phyloP scores from a whole-genome alignment of 1,140 invertebrate species.

The Drosophila pectinifera region DNA sequence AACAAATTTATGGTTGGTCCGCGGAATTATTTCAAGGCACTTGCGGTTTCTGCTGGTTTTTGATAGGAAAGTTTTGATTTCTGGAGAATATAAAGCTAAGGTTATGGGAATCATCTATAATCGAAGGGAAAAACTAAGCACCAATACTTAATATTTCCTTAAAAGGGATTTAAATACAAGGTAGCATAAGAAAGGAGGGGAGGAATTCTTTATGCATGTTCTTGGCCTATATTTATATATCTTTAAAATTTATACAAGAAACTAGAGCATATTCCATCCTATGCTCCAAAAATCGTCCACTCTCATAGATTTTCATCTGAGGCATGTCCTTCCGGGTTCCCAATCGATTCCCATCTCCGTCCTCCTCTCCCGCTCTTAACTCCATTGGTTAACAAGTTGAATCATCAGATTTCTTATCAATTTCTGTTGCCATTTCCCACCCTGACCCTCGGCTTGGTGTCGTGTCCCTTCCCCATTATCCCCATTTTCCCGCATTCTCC shows the following conservation, averaged over 20 bases:
- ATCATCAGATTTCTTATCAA: constrained; percentile 54
- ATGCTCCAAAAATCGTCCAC: constrained; percentile 3
- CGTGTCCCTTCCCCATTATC: constrained; percentile 34
- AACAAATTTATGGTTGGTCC: constrained; percentile 23
- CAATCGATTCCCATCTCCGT: constrained; percentile 26
- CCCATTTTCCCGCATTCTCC: constrained; percentile 30
- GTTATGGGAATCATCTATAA: too few relatives aligned
- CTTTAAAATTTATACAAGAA: not conserved
- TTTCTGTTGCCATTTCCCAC: constrained; percentile 39
- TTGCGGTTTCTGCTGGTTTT: constrained; percentile 4
- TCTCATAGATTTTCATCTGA: constrained; percentile 14
- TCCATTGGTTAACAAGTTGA: constrained; percentile 28
- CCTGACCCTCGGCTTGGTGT: constrained; percentile 35
- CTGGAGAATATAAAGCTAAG: not conserved
- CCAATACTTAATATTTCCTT: not conserved
- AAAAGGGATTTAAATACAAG: not conserved
- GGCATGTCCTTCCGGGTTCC: constrained; percentile 2
- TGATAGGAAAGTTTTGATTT: not conserved
- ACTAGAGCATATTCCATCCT: not conserved
- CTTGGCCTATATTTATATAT: too few relatives aligned
- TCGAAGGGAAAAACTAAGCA: too few relatives aligned
- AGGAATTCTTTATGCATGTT: too few relatives aligned
- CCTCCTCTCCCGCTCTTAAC: not conserved
- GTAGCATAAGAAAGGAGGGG: not conserved
- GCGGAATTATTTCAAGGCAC: constrained; percentile 3